Base-by-base conservation (phyloP, 2,888 invertebrate genomes). In the Ceramica pisi region DNA sequence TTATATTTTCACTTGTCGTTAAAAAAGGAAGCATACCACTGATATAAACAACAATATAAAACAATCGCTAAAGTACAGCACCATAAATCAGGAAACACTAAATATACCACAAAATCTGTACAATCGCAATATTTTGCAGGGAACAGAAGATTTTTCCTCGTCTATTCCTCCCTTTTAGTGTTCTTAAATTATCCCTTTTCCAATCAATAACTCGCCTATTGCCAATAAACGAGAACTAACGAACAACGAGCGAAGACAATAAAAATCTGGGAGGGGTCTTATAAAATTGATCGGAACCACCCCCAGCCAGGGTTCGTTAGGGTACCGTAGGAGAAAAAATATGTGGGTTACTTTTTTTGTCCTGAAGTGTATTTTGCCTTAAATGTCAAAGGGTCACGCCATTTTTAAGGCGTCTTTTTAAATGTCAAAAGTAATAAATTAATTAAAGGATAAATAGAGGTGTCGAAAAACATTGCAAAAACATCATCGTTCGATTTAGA, bases 261-360 rank as follows among this genome's bases (percentile, higher is more conserved):
- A 89, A 89, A 86, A 86, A 81, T 79, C 71, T 69, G 74, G 78
- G 71, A 61, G 78, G 78, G 84, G 86, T 71, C 84, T 83, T 83
- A 88, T 86, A 86, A 88, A 89, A 86, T 85, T 87, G 86, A 88
- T 88, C 82, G 72, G 74, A 59, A 38, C 66, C 81, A 67, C 75
- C 82, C 81, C 53, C 59, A 14, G 62, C 62, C 70, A 56, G 60
- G 65, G 64, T 41, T 72, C 46, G 21, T 64, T 63, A 67, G 79
- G 73, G 85, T 68, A 70, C 79, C 67, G 66, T 65, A 21, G 23
- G 0, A 26, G 21, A n/a, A 67, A 61, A 48, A 38, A 1, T 16
- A 1, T 44, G 12, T 46, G 3, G 26, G 35, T 56, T 46, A 46
- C 8, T 46, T 19, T 16, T 56, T 46, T 67, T 76, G 44, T 50